Percentiles rank a stretch among this genome's conserved stretches.
Evolutionary conservation across 1,140 invertebrate species (phyloP).

Genomic region (Aradophagus sp.): DNA sequence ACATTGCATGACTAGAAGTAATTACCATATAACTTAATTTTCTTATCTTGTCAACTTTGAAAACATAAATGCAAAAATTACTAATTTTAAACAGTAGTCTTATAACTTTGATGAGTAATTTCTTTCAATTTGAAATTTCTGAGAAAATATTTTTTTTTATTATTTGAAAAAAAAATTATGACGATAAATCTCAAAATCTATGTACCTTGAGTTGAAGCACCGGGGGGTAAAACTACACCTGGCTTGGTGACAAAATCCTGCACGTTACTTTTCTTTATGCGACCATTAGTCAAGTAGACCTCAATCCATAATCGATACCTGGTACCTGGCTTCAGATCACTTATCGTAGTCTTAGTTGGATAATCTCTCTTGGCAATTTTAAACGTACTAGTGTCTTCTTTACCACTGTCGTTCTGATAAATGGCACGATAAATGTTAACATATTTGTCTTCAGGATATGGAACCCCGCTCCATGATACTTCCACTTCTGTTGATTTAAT

Average conservation of each 20-base stretch:
- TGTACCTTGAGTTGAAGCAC: slow-evolving; percentile 76
- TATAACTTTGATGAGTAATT: no score
- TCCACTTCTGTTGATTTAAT: slow-evolving; percentile 85
- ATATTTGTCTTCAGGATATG: slow-evolving; percentile 90
- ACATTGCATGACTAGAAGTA: no score
- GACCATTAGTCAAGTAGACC: slow-evolving; percentile 90
- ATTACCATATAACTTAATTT: no score
- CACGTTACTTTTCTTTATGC: slow-evolving; percentile 91
- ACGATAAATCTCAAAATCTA: no score
- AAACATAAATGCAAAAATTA: no score
- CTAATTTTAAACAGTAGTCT: no score
- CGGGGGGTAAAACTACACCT: slow-evolving; percentile 77
- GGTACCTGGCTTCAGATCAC: slow-evolving; percentile 85
- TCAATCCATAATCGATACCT: slow-evolving; percentile 90
- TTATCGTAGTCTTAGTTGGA: slow-evolving; percentile 80
- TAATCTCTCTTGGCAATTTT: slow-evolving; percentile 88
- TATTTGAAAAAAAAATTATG: no score
- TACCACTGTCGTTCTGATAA: slow-evolving; percentile 84
- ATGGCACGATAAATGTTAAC: slow-evolving; percentile 92
- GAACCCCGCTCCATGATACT: slow-evolving; percentile 87
- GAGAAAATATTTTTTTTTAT: no score
- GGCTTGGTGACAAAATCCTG: slow-evolving; percentile 90
- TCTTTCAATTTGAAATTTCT: no score
- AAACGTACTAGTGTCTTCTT: slow-evolving; percentile 87
- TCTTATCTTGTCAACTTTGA: no score